phyloP scores from a whole-genome alignment of 2,888 invertebrate species.

The Actias luna region DNA sequence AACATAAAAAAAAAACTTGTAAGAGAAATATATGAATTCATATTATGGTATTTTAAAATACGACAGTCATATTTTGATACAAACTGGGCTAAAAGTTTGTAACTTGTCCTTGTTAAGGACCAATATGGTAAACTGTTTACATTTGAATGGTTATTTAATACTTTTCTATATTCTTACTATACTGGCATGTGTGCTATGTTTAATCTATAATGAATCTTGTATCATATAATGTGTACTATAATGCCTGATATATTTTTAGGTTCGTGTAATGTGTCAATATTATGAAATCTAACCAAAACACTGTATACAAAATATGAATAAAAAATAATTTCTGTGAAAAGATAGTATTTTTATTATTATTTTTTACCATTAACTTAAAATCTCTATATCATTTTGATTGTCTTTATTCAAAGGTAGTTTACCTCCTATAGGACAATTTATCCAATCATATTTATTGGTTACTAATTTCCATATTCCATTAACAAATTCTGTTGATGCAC shows the following conservation, averaged over 20 bases:
- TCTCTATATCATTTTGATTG: constrained; percentile 26
- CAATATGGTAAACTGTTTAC: constrained; percentile 60
- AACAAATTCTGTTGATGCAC: constrained; percentile 22
- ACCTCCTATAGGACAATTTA: constrained; percentile 75
- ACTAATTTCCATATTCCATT: constrained; percentile 61
- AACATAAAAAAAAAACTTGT: not conserved
- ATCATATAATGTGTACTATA: constrained; percentile 71
- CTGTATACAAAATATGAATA: constrained; percentile 77
- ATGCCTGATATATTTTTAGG: constrained; percentile 76
- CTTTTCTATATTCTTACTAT: constrained; percentile 54
- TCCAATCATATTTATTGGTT: constrained; percentile 60
- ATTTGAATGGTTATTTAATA: constrained; percentile 52
- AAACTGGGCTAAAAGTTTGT: constrained; percentile 20
- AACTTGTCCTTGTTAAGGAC: constrained; percentile 52
- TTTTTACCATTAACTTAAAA: constrained; percentile 34
- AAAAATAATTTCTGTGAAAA: constrained; percentile 73
- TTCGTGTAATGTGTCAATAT: constrained; percentile 72
- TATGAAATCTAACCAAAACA: constrained; percentile 80
- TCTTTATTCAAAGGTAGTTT: constrained; percentile 67
- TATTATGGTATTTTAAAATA: constrained; percentile 41
- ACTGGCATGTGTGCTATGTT: constrained; percentile 55
- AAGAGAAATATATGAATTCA: constrained; percentile 30
- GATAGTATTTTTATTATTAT: constrained; percentile 19
- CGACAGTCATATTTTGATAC: constrained; percentile 51
- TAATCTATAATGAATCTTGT: constrained; percentile 68